Percentiles rank a stretch among this genome's conserved stretches.
Conservation (phyloP, 2,888 invertebrate species). For the Cerastis leucographa region DNA sequence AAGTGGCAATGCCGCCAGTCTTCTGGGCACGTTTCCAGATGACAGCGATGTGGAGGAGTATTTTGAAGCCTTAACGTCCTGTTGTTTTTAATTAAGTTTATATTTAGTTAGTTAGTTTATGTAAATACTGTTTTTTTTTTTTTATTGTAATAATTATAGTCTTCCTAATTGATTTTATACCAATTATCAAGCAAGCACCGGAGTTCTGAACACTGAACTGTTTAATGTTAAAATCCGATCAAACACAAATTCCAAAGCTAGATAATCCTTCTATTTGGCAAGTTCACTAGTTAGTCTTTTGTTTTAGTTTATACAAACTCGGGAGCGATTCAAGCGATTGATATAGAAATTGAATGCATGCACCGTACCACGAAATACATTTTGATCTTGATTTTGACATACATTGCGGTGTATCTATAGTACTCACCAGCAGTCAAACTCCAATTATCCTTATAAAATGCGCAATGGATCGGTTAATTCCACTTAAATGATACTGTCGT, state of each 20-base stretch:
- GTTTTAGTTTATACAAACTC: not conserved
- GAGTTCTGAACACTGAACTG: too few species aligned
- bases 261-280: not conserved
- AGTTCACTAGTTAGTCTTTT: constrained; percentile 1
- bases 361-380: not conserved
- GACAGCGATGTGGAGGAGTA: too few species aligned
- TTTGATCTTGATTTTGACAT: not conserved
- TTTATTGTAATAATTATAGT: too few species aligned
- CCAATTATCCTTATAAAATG: not conserved
- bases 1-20: too few species aligned
- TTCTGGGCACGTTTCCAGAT: too few species aligned
- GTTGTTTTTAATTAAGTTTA: too few species aligned
- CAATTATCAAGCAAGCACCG: too few species aligned
- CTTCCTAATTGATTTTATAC: too few species aligned
- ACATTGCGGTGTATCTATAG: not conserved
- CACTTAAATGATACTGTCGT: not conserved
- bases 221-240: too few species aligned
- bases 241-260: not conserved
- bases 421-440: not conserved
- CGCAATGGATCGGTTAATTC: not conserved
- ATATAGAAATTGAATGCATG: not conserved
- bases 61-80: too few species aligned
- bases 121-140: too few species aligned
- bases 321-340: not conserved
- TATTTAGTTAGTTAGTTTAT: too few species aligned